Base-by-base conservation (phyloP, 2,113 vertebrate genomes). In the Corvus moneduloides region DNA sequence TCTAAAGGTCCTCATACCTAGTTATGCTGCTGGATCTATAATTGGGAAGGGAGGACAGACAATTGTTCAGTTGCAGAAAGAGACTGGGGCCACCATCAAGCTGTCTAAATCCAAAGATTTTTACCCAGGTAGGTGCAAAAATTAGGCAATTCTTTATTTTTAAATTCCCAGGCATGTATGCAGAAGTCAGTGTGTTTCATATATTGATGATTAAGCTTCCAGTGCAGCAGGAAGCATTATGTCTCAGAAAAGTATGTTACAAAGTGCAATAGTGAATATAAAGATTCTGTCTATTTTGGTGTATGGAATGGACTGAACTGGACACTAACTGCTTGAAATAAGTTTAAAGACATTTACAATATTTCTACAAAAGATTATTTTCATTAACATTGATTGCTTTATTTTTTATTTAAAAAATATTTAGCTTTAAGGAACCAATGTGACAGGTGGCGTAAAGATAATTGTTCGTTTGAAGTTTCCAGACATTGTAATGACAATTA, bases 21-120 rank as follows among this genome's bases (percentile, higher is more conserved):
- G 98, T 98, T 99, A 99, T 98, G 98, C 98, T 98, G 98, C 98
- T 98, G 98, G 98, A 98, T 99, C 98, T 98, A 99, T 99, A 97
- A 99, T 99, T 98, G 98, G 98, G 94, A 99, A 99, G 97, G 98
- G 98, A 98, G 98, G 98, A 97, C 98, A 99, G 97, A 99, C 98
- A 98, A 99, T 98, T 98, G 98, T 99, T 97, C 98, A 99, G 96
- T 98, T 99, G 98, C 98, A 99, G 97, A 99, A 99, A 98, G 98
- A 99, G 98, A 99, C 98, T 95, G 98, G 98, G 97, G 98, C 98
- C 96, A 99, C 98, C 96, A 99, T 99, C 98, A 99, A 99, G 98
- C 98, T 99, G 96, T 99, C 98, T 97, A 99, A 99, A 98, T 99
- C 98, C 98, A 99, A 99, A 98, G 98, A 99, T 98, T 99, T 99